phyloP scores from a whole-genome alignment of 2,797 vertebrate genomes.

The Gymnothorax reevesii region DNA sequence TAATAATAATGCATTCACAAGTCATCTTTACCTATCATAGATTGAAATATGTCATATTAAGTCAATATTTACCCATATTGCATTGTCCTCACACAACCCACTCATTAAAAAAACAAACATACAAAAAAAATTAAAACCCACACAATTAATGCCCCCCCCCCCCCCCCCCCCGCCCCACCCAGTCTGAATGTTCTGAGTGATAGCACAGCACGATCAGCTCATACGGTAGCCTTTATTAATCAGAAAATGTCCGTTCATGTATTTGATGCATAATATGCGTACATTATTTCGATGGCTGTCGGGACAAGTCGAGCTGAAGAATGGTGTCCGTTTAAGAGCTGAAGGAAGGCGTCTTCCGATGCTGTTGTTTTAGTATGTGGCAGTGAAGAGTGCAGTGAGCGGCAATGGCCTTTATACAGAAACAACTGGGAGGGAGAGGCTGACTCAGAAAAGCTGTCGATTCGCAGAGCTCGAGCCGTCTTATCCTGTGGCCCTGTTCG shows the following conservation, averaged over 20 bases:
- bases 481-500: not conserved
- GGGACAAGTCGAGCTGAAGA: not conserved
- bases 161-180: not conserved
- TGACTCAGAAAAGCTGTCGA: conserved; percentile 1
- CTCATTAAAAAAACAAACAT: too few species aligned
- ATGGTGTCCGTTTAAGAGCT: not conserved
- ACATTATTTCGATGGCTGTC: not conserved
- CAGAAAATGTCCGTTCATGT: not conserved
- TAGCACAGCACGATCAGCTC: not conserved
- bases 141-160: not conserved
- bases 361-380: not conserved
- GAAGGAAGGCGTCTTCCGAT: not conserved
- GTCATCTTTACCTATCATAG: not conserved
- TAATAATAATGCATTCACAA: not conserved
- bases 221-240: not conserved
- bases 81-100: not conserved
- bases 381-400: not conserved
- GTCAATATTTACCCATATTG: not conserved
- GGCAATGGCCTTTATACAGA: not conserved
- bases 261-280: not conserved
- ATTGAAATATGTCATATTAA: not conserved
- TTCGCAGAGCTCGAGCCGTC: not conserved
- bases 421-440: not conserved
- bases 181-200: not conserved
- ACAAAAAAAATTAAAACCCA: too few species aligned